Evolutionary conservation across 2,888 invertebrate genomes (phyloP), one percentile per base, ranked within the genome.

Genomic region (Platerodrilus igneus): DNA sequence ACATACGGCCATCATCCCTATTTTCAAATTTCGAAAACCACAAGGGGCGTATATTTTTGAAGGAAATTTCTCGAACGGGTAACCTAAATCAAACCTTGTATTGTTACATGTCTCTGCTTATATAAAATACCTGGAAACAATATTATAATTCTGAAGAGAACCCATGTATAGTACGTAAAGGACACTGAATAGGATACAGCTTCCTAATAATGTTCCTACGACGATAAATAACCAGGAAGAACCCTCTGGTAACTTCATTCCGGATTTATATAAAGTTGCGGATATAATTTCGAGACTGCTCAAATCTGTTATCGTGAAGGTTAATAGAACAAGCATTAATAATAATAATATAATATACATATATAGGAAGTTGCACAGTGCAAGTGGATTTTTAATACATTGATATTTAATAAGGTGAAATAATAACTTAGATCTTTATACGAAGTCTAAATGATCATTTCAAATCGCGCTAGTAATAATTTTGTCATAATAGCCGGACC

Each of bases 11-110:
- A 28, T 55, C 49, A 3, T 60, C 59, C 4, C 48, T 54, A 11
- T 54, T 57, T 21, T 57, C 56, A 32, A 57, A 60, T 27, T 56
- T 53, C 1, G 59, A 51, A 34, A 56, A 55, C 8, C 56, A 25
- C 11, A 40, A 41, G 4, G 46, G 41, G 9, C 41, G 26, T 8
- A 31, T n/a, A 30, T 26, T 41, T 11, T 41, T 21, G n/a, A 30
- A 28, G 5, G 35, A 31, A 23, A 39, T n/a, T 6, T 45, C 32
- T 16, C 32, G 34, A 1, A 38, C n/a, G 3, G 36, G 42, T 23
- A 50, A 37, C 15, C 52, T 43, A 52, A 45, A 37, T 30, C n/a
- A n/a, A 14, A 17, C 30, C 15, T 19, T 18, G n/a, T 33, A 34
- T 30, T 19, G n/a, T 15, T 6, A 2, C 20, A 21, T 31, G 6